Base-by-base conservation (phyloP, 2,113 vertebrate species). In the Megaceryle torquata region DNA sequence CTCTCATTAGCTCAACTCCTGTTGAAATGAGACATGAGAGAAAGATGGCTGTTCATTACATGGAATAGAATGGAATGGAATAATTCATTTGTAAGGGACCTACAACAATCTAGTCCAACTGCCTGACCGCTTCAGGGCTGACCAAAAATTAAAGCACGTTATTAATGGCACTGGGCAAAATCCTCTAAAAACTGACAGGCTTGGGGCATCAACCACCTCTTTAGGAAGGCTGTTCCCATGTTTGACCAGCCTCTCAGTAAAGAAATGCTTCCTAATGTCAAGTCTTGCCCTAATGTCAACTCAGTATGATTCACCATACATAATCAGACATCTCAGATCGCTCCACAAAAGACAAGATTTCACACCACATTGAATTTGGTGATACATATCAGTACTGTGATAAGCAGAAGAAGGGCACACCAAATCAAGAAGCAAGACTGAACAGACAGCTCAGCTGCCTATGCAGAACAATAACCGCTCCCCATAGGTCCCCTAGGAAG, bases 281-380 rank as follows among this genome's bases (percentile, higher is more conserved):
- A 44, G 29, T 33, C 29, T 78, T 77, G 67, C 11, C 50, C 28
- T 41, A 53, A 35, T 20, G 37, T 29, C 21, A 48, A 75, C 25
- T n/a, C 56, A 56, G 28, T 44, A 21, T 8, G 12, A 50, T 35
- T 53, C 0, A 9, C 33, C 37, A 48, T 14, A 48, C 1, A 0
- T 28, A 56, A 51, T 39, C 44, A 67, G 46, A 53, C 22, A n/a
- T 46, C 46, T 86, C 61, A 31, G 37, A 31, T 67, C 48, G 53
- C 41, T 39, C 39, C 4, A 3, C 17, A 53, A 70, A 88, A 72
- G 31, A 16, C 43, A 81, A 19, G 8, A 48, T 80, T 81, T 68
- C 69, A 68, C 33, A 67, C 29, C 16, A 37, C 31, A 7, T 8
- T 54, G 25, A 48, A 71, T 26, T 26, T 48, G 20, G 18, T 18